Conservation (phyloP, 2,888 invertebrate genomes). For the Drosophila diplacantha region DNA sequence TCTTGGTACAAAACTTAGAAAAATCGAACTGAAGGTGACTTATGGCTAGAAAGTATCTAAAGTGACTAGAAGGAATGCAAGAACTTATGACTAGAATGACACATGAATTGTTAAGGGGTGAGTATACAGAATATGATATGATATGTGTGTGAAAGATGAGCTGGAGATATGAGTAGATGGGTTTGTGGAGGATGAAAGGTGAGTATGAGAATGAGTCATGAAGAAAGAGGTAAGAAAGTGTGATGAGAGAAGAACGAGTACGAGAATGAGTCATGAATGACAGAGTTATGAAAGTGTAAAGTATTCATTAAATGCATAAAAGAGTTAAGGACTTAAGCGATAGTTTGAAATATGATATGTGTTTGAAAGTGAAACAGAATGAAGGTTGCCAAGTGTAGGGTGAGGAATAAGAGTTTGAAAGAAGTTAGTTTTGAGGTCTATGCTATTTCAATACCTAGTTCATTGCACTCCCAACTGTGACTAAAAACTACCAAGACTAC, state of each 20-base stretch:
- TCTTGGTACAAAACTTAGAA: conserved; percentile 16
- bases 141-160: conserved; percentile 8
- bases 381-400: background rate
- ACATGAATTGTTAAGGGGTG: conserved; percentile 1
- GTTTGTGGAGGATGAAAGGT: background rate
- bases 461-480: conserved; percentile 28
- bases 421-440: background rate
- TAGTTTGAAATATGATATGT: conserved; percentile 9
- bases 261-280: background rate
- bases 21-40: conserved; percentile 27
- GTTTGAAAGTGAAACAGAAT: background rate
- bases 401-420: background rate
- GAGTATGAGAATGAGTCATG: conserved; percentile 9
- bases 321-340: background rate
- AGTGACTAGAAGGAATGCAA: conserved; percentile 30
- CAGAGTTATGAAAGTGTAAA: background rate
- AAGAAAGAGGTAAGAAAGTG: background rate
- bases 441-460: conserved; percentile 13
- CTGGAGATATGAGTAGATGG: background rate
- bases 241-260: background rate
- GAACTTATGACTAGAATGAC: conserved; percentile 56
- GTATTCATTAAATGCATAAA: background rate
- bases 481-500: conserved; percentile 16
- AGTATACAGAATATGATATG: background rate
- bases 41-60: conserved; percentile 38